Evolutionary conservation across 2,888 invertebrate species (phyloP).

Genomic region (Cataglyphis rosenhaueri): DNA sequence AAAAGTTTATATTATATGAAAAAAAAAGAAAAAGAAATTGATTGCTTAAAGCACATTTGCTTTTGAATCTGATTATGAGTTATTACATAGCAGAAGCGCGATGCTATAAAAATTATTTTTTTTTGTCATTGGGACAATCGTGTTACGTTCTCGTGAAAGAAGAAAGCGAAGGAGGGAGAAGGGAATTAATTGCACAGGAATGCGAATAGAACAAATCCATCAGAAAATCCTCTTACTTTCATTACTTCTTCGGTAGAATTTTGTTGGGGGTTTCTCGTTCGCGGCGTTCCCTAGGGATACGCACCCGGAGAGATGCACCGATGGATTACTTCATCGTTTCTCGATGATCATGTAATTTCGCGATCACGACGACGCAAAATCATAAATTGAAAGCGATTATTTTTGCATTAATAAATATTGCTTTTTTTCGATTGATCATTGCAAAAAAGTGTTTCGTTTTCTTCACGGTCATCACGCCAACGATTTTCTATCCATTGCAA

Average conservation of each 20-base stretch:
- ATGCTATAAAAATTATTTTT: conserved; percentile 3
- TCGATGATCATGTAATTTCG: conserved; percentile 52
- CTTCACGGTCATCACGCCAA: conserved; percentile 18
- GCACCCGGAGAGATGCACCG: conserved; percentile 1
- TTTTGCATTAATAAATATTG: background rate
- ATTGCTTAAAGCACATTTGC: background rate
- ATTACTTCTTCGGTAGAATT: conserved; percentile 36
- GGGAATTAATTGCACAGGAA: conserved; percentile 65
- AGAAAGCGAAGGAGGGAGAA: background rate
- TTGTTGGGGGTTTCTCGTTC: conserved; percentile 21
- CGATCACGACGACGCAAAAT: background rate
- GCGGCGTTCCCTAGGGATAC: conserved; percentile 30
- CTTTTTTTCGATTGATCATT: background rate
- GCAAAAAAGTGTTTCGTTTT: background rate
- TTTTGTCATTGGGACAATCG: background rate
- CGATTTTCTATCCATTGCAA: conserved; percentile 63
- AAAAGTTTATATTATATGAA: background rate
- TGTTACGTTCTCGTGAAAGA: background rate
- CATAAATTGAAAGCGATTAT: conserved; percentile 1
- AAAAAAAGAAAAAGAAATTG: background rate
- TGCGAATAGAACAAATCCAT: conserved; percentile 61
- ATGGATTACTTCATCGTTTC: conserved; percentile 53
- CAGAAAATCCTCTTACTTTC: conserved; percentile 72
- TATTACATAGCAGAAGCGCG: background rate
- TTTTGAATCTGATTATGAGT: background rate